A percentile compares a stretch with the other conserved stretches of the same genome.
phyloP scores from a whole-genome alignment of 2,888 invertebrate species.

The Plemyria rubiginata region DNA sequence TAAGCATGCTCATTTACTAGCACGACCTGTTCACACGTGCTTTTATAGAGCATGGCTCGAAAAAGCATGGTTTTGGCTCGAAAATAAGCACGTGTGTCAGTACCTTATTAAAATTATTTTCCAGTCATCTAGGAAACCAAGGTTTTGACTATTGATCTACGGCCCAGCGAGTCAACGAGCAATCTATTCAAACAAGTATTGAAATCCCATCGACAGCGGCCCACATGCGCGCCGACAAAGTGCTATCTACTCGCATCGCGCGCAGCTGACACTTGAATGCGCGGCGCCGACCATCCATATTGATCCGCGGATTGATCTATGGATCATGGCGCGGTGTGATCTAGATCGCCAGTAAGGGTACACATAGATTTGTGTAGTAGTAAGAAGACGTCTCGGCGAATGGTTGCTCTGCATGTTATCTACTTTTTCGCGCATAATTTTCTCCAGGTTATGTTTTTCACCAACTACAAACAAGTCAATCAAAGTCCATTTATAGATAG shows the following conservation, averaged over 20 bases:
- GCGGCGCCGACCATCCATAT: slow-evolving; percentile 69
- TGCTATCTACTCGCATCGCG: slow-evolving; percentile 32
- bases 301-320: slow-evolving; percentile 65
- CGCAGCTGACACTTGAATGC: slow-evolving; percentile 74
- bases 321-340: slow-evolving; percentile 44
- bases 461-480: too few relatives aligned
- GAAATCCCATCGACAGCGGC: slow-evolving; percentile 14
- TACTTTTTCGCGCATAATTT: background rate
- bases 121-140: background rate
- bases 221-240: slow-evolving; percentile 38
- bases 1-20: too few relatives aligned
- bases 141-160: background rate
- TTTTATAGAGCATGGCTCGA: too few relatives aligned
- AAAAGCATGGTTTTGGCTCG: too few relatives aligned
- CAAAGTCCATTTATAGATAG: too few relatives aligned
- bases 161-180: background rate
- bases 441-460: too few relatives aligned
- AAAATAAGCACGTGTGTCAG: too few relatives aligned
- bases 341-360: slow-evolving; percentile 32
- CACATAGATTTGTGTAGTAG: slow-evolving; percentile 2
- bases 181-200: slow-evolving; percentile 8
- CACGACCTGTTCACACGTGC: too few relatives aligned
- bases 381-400: too few relatives aligned
- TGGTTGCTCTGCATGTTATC: background rate
- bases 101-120: background rate